phyloP scores from a whole-genome alignment of 2,888 invertebrate species.

The Sturmia bella region DNA sequence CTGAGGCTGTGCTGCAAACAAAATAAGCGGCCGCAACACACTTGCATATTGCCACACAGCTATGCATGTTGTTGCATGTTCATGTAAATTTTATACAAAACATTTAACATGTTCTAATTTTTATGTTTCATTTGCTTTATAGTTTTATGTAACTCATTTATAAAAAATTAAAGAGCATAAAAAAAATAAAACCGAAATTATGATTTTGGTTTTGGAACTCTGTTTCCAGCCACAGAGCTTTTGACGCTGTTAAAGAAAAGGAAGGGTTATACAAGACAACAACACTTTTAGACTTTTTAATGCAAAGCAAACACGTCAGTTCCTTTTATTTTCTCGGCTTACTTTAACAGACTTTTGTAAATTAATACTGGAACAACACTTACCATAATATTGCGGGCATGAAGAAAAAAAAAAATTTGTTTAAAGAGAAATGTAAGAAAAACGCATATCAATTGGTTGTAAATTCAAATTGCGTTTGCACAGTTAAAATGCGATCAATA shows the following conservation, averaged over 20 bases:
- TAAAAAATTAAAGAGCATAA: background rate
- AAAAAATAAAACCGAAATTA: conserved; percentile 48
- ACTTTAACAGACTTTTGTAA: conserved; percentile 51
- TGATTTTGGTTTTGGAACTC: conserved; percentile 38
- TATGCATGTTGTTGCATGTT: conserved; percentile 70
- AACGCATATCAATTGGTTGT: conserved; percentile 65
- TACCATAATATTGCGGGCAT: conserved; percentile 9
- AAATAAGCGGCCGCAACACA: background rate
- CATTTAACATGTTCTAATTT: conserved; percentile 80
- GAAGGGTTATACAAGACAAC: background rate
- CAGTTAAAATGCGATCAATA: conserved; percentile 69
- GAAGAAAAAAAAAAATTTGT: conserved; percentile 25
- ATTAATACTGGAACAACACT: conserved; percentile 44
- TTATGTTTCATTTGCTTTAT: conserved; percentile 70
- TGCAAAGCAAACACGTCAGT: conserved; percentile 67
- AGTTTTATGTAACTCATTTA: conserved; percentile 65
- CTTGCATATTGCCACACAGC: conserved; percentile 26
- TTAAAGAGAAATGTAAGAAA: conserved; percentile 58
- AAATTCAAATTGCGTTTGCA: conserved; percentile 70
- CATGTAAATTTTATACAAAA: conserved; percentile 76
- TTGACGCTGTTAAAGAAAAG: conserved; percentile 29
- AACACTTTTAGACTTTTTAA: conserved; percentile 52
- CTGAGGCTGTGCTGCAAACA: conserved; percentile 22
- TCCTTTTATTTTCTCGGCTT: conserved; percentile 26
- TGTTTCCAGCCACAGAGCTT: conserved; percentile 3